Evolutionary conservation across 2,888 invertebrate species (phyloP).

Genomic region (Taenaris catops): DNA sequence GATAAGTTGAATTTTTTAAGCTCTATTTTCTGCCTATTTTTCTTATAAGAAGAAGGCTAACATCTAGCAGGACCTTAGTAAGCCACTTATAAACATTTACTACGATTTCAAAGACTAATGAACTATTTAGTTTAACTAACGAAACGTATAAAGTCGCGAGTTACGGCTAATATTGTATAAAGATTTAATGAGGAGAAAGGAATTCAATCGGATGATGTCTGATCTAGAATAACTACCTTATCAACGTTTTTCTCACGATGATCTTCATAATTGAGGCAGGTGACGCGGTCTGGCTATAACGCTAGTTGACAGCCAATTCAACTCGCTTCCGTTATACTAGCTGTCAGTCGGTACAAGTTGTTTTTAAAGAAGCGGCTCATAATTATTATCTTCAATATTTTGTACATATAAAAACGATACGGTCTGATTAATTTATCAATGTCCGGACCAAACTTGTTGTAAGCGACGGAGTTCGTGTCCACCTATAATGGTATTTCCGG

Average conservation of each 20-base stretch:
- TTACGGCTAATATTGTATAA: not conserved
- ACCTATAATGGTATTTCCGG: too few relatives aligned
- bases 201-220: slow-evolving; percentile 11
- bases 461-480: too few relatives aligned
- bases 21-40: too few relatives aligned
- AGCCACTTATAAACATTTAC: too few relatives aligned
- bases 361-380: slow-evolving; percentile 4
- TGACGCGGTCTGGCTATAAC: slow-evolving; percentile 9
- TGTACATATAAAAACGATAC: not conserved
- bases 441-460: too few relatives aligned
- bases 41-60: too few relatives aligned
- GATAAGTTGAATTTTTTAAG: too few relatives aligned
- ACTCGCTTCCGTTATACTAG: slow-evolving; percentile 18
- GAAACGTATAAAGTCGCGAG: too few relatives aligned
- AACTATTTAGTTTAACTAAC: too few relatives aligned
- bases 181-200: slow-evolving; percentile 6
- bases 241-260: slow-evolving; percentile 18
- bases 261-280: slow-evolving; percentile 25
- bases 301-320: slow-evolving; percentile 15
- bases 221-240: slow-evolving; percentile 11
- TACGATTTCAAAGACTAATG: too few relatives aligned
- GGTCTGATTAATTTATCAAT: not conserved
- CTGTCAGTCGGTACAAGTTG: slow-evolving; percentile 11
- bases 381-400: slow-evolving; percentile 1
- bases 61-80: too few relatives aligned